These are phyloP conservation scores for Chelidonichthys spinosus DNA, from an alignment of 2,797 vertebrate genomes.

Conservation along the genomic window DNA sequence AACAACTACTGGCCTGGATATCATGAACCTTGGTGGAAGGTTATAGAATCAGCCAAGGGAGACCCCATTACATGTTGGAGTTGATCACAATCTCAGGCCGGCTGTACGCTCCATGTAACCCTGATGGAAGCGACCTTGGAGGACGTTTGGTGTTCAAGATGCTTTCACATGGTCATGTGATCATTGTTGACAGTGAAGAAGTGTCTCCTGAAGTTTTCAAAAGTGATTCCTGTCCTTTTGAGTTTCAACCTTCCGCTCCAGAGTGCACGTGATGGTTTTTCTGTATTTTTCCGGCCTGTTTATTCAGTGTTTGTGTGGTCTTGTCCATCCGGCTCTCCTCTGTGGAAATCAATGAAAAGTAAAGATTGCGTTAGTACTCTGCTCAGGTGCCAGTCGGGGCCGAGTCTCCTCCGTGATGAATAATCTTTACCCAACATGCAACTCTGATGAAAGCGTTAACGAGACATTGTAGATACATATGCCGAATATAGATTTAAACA, in stretches of 20 bases:
- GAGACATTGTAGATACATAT: background rate
- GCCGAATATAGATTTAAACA: background rate
- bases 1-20: background rate
- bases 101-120: too few relatives aligned
- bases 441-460: background rate
- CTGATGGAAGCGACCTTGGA: too few relatives aligned
- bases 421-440: constrained; percentile 20
- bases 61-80: background rate
- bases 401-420: constrained; percentile 12
- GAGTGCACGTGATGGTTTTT: background rate
- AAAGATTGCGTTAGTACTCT: constrained; percentile 9
- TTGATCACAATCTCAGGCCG: too few relatives aligned
- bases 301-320: background rate
- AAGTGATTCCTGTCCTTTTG: background rate
- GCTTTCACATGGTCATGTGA: too few relatives aligned
- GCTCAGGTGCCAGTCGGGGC: constrained; percentile 14
- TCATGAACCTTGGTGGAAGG: background rate
- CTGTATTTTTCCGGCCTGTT: constrained; percentile 6
- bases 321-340: background rate
- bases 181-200: too few relatives aligned
- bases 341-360: constrained; percentile 11
- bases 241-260: background rate
- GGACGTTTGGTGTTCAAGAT: too few relatives aligned
- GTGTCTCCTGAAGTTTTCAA: background rate
- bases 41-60: background rate